Conservation (phyloP, 2,113 vertebrate genomes). For the Mobula hypostoma region DNA sequence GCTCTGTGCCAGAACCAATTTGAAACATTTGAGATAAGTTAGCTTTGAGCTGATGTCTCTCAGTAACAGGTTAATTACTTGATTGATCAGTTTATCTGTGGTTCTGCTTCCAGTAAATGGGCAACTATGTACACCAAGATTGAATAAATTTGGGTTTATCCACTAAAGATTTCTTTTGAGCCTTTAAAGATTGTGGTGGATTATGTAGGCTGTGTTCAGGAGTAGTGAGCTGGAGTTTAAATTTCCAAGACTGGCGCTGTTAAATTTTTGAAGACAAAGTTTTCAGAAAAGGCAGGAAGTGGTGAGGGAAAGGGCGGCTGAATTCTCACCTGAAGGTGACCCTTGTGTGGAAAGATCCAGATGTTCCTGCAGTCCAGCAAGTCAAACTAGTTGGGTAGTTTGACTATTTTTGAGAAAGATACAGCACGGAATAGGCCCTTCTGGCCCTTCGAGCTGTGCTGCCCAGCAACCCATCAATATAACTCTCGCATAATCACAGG, state of each 20-base stretch:
- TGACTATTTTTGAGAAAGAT: not conserved
- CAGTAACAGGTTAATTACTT: not conserved
- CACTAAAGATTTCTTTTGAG: not conserved
- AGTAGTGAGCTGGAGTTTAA: not conserved
- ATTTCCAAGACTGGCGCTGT: no score
- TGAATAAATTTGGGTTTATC: not conserved
- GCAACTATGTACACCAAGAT: not conserved
- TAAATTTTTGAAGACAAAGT: not conserved
- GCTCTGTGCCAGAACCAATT: not conserved
- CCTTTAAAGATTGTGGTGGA: not conserved
- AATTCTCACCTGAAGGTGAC: not conserved
- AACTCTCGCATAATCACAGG: no score
- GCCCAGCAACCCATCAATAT: no score
- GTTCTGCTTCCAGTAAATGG: not conserved
- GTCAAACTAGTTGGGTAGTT: not conserved
- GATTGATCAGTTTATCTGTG: not conserved
- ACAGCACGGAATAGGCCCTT: no score
- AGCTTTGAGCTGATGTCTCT: not conserved
- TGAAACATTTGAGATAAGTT: not conserved
- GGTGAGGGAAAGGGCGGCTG: not conserved
- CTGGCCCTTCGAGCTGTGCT: no score
- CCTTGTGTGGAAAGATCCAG: not conserved
- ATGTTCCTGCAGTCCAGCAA: not conserved
- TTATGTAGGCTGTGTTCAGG: not conserved
- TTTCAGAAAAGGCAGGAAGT: not conserved